Base-by-base conservation (phyloP, 2,888 invertebrate genomes). In the Cryptocephalus primarius region DNA sequence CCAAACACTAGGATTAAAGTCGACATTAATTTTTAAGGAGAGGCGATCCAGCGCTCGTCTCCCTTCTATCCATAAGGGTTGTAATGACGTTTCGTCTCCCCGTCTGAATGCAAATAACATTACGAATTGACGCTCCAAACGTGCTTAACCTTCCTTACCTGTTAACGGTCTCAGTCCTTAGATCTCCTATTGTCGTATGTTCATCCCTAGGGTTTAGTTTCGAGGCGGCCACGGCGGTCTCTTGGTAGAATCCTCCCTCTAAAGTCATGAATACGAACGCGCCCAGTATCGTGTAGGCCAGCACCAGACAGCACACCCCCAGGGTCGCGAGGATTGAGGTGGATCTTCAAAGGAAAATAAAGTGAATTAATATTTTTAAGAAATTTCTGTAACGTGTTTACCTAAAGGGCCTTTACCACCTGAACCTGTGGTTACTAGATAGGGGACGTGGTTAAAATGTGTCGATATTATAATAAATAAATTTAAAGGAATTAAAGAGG, bases 271-370 rank as follows among this genome's bases (percentile, higher is more conserved):
- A 96, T 48, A 92, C 81, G 63, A 93, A 85, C 22, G 91, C 94
- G 10, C 95, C 95, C 60, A 93, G 78, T 43, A 94, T 79, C 53
- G 93, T 91, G 74, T 96, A 96, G 10, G 85, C 84, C 40, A 95
- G 78, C 12, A 95, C 92, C 46, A 95, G 78, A 55, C 84, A 79
- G 68, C 88, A 88, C 47, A 89, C 79, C 12, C 62, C 89, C 36
- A 89, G 75, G 59, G 89, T 88, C 8, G 88, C 85, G 54, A 90
- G 75, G 8, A 88, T 76, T 0, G 88, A 82, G 8, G 73, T 69
- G n/a, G 56, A 56, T 43, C 43, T 43, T 33, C 36, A 36, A 36
- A 6, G 22, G 22, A 31, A n/a, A 31, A 31, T 41, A 13, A 71
- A 67, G 6, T 49, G 47, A 9, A 34, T 34, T 34, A 34, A n/a